Base-by-base conservation (phyloP, 1,140 invertebrate species). In the Atta texana region DNA sequence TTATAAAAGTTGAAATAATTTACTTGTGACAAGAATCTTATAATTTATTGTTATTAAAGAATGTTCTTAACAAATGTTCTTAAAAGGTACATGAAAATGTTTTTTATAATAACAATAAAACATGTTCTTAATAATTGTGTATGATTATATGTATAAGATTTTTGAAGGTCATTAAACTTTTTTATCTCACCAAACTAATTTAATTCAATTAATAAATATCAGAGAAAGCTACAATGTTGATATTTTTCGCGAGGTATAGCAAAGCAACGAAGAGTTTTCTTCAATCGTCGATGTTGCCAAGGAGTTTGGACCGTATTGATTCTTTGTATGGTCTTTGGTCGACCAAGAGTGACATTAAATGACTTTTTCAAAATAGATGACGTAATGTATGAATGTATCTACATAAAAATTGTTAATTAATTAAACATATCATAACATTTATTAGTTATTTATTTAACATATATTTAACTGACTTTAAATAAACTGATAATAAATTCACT, bases 311-410 rank as follows among this genome's bases (percentile, higher is more conserved):
- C 53, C 5, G 55, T 34, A 24, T 57, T 63, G 8, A 59, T 75
- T 0, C 57, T 18, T 0, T 28, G 34, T 0, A 85, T 51, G 0
- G 69, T 24, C 34, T 69, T 80, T 12, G 89, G 51, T 57, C 88
- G 86, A 3, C 87, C 89, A 21, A 91, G 49, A 10, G 44, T 64
- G 12, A 85, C 78, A 31, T 92, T 92, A 76, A 89, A 92, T 24
- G 89, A 89, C 53, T 76, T 90, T 31, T 86, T 88, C 44, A 88
- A 7, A 12, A 92, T 21, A 3, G 90, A 89, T 2, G 91, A 92
- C 18, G 55, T 39, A 1, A 81, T 12, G 14, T 87, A 89, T 2
- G 90, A 90, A 59, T 91, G 76, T 31, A 91, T 76, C 91, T 92
- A 24, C 10, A 34, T 8, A 71, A 31, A 14, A 49, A 57, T n/a